Base-by-base conservation (phyloP, 1,140 invertebrate genomes). In the Drosophila aff. region DNA sequence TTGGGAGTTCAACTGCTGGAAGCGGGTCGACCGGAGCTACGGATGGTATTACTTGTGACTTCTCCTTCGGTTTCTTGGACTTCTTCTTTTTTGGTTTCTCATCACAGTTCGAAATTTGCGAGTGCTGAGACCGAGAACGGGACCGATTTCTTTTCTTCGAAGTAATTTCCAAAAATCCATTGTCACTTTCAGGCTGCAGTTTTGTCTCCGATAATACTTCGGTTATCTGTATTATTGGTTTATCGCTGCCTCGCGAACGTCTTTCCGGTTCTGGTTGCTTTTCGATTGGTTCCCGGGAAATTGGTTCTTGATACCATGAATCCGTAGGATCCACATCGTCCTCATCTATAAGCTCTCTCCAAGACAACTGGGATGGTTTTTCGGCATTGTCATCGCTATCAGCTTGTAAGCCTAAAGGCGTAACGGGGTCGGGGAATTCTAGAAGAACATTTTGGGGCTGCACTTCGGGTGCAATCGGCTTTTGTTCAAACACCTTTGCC, bases 331-430 rank as follows among this genome's bases (percentile, higher is more conserved):
- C 50, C 6, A 59, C 16, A 21, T 65, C 68, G 63, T 92, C 86
- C 28, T 91, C 87, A 60, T 92, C 86, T 47, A 92, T 76, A 31
- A 92, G 81, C 43, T 92, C 91, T 44, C 82, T 91, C 91, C 91
- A 92, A 8, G 82, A 79, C 38, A 85, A 49, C 44, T 49, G 28
- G 0, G 67, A 40, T 11, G 78, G 61, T 43, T 84, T 67, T n/a
- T 78, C 63, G 4, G 49, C 26, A 33, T 64, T 65, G 10, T 81
- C 77, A 13, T 11, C 26, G 41, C n/a, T 7, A 15, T 64, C 44
- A 11, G 6, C 13, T 13, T 52, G n/a, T 43, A 23, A 40, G 28
- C 49, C 28, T 8, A 59, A 26, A 10, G 84, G 71, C 50, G 69
- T 64, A 38, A 83, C 46, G 1, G 83, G 77, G 57, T 91, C 82